Conservation (phyloP, 2,888 invertebrate species). For the Eudemis profundana region DNA sequence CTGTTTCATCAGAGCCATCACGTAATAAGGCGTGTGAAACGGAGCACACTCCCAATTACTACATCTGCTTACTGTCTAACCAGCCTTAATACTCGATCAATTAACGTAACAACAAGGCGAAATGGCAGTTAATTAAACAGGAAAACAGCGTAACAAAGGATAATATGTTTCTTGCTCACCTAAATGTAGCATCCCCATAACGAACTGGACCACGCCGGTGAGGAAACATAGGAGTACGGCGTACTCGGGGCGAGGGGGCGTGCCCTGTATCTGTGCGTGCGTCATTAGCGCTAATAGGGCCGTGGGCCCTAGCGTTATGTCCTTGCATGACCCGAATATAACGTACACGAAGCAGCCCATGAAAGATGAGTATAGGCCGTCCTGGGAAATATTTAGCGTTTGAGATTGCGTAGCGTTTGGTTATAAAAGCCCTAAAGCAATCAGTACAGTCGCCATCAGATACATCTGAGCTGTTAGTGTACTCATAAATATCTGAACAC, state of each 20-base stretch:
- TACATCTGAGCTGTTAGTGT: too few species aligned
- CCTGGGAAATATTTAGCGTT: too few species aligned
- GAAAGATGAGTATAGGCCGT: constrained; percentile 97
- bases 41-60: background rate
- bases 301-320: constrained; percentile 95
- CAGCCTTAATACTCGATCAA: background rate
- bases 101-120: constrained; percentile 12
- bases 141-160: constrained; percentile 7
- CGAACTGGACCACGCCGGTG: constrained; percentile 91
- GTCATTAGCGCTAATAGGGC: constrained; percentile 98
- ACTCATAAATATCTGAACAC: too few species aligned
- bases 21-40: constrained; percentile 12
- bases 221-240: constrained; percentile 93
- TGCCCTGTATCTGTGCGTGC: constrained; percentile 89
- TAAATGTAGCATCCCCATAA: constrained; percentile 93
- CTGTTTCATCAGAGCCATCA: background rate
- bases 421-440: too few species aligned
- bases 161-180: constrained; percentile 81
- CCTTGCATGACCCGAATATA: constrained; percentile 94
- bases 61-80: background rate
- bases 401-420: too few species aligned
- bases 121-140: constrained; percentile 9
- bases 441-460: too few species aligned
- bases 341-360: constrained; percentile 97
- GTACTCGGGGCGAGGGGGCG: constrained; percentile 89